Evolutionary conservation across 37 sponge, comb jelly and placozoan species (phyloP), one percentile per base, ranked within the genome.

Genomic region (Corticium candelabrum): DNA sequence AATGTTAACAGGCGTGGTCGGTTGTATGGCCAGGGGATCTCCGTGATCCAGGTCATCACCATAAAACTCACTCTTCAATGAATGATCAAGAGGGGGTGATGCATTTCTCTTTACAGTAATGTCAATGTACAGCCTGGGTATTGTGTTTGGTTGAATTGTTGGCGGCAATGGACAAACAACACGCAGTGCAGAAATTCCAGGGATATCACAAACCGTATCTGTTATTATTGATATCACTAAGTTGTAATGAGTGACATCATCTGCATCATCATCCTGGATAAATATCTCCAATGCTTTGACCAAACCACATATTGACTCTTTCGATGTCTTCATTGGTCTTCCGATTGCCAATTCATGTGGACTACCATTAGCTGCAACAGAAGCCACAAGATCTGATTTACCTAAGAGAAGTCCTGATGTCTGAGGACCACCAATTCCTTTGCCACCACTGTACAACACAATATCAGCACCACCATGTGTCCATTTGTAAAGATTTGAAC

Each of bases 391-490:
- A 4, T 70, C 73, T 32, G 4, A 4, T 5, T 34, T 29, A 15
- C 29, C 73, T 5, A 70, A 34, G 35, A 70, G 4, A 15, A 70
- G 5, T 4, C 73, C 73, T 4, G 29, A 30, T 4, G 73, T 70
- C 73, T 70, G 73, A 4, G 73, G 73, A 5, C 73, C 73, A 5
- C 73, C 31, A 32, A 70, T 4, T 15, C 21, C 29, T 15, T 70
- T 70, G 36, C 73, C 73, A 29, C 73, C 73, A 70, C 73, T 70
- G 36, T 30, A 70, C 21, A 70, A 30, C 31, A 70, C 73, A 4
- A 15, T 15, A 70, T 70, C 73, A 15, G 31, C 73, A 5, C 73
- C 73, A 5, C 73, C 29, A 4, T 70, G 29, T 5, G 73, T 70
- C 73, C 73, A 70, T 4, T 34, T 7, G 31, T 32, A 70, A 7